Percentiles rank a stretch among this genome's conserved stretches.
Evolutionary conservation across 2,797 vertebrate species (phyloP).

Genomic region (Phrynocephalus vlangalii): DNA sequence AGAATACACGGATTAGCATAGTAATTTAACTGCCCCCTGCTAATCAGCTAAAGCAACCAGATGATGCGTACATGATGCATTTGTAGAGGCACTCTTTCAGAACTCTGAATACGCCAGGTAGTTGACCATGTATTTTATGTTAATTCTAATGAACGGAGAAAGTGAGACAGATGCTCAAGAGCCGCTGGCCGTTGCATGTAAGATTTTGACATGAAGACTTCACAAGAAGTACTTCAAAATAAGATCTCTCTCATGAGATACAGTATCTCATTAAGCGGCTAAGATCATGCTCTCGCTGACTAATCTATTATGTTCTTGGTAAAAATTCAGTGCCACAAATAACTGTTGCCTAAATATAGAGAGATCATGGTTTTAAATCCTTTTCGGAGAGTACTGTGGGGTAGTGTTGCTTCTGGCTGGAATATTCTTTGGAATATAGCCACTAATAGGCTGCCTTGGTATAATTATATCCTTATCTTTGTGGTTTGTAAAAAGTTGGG

Average conservation of each 20-base stretch:
- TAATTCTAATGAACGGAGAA: neutral
- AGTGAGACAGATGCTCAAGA: slow-evolving; percentile 1
- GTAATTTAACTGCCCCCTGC: slow-evolving; percentile 77
- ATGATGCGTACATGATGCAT: slow-evolving; percentile 63
- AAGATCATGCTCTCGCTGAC: neutral
- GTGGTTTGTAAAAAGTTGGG: neutral
- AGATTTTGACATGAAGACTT: neutral
- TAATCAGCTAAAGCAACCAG: slow-evolving; percentile 73
- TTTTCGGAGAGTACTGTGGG: neutral
- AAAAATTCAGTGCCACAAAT: slow-evolving; percentile 17
- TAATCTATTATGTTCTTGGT: slow-evolving; percentile 15
- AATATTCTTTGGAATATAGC: neutral
- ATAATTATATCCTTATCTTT: neutral
- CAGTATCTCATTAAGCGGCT: neutral
- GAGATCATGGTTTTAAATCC: neutral
- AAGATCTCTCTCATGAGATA: rapidly evolving
- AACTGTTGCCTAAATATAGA: neutral
- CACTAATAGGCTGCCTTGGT: slow-evolving; percentile 8
- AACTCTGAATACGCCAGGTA: slow-evolving; percentile 53
- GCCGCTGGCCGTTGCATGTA: neutral
- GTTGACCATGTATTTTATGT: slow-evolving; percentile 10
- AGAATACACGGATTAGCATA: slow-evolving; percentile 78
- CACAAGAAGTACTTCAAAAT: neutral
- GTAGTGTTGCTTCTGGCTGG: neutral
- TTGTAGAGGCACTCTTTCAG: slow-evolving; percentile 51